phyloP scores from a whole-genome alignment of 2,888 invertebrate genomes.

The Platerodrilus igneus region DNA sequence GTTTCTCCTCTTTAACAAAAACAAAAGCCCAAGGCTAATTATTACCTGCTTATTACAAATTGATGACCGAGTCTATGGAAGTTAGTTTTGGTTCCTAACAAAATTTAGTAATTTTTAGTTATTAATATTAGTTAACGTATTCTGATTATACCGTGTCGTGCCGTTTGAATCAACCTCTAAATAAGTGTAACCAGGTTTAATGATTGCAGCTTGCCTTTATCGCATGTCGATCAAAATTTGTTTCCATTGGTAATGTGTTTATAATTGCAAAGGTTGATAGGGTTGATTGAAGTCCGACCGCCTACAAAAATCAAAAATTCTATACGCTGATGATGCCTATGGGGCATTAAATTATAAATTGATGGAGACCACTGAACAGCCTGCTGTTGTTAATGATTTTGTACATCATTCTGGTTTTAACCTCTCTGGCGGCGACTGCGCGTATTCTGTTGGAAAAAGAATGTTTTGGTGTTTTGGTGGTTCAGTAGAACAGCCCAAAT shows the following conservation, averaged over 20 bases:
- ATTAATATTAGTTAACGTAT: no score
- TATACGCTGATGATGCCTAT: constrained; percentile 44
- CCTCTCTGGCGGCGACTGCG: no score
- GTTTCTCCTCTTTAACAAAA: constrained; percentile 45
- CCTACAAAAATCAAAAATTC: constrained; percentile 48
- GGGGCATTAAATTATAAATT: constrained; percentile 44
- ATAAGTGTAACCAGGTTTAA: no score
- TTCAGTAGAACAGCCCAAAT: no score
- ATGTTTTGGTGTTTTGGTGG: no score
- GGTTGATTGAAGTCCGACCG: constrained; percentile 42
- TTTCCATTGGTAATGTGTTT: constrained; percentile 42
- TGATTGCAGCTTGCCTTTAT: neutral
- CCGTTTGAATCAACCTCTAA: no score
- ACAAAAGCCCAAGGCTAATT: constrained; percentile 41
- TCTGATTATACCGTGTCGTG: no score
- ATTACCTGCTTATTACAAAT: constrained; percentile 39
- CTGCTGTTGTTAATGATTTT: constrained; percentile 30
- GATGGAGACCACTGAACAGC: constrained; percentile 36
- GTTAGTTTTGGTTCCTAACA: constrained; percentile 27
- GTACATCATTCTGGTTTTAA: no score
- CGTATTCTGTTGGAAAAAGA: no score
- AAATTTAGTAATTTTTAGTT: constrained; percentile 2
- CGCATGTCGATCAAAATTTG: constrained; percentile 23
- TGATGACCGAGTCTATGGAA: constrained; percentile 35
- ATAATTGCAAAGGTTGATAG: constrained; percentile 46